These are phyloP conservation scores for Leptopilina boulardi DNA, from an alignment of 1,140 invertebrate species.

Conservation along the genomic window DNA sequence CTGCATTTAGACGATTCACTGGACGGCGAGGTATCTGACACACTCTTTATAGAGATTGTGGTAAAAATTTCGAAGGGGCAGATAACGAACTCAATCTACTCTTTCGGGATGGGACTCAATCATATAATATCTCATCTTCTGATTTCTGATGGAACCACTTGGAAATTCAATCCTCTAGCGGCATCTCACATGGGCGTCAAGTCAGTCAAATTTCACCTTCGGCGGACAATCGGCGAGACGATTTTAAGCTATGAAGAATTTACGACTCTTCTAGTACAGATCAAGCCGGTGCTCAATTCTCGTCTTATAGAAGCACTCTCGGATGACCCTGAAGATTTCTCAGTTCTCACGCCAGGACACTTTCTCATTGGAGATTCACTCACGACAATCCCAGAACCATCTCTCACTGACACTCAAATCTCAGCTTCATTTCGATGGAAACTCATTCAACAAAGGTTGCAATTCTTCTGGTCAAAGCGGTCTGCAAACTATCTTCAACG, in stretches of 20 bases:
- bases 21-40: conserved; percentile 45
- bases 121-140: not conserved
- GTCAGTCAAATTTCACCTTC: not conserved
- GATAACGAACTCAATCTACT: not conserved
- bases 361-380: not conserved
- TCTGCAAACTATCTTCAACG: conserved; percentile 29
- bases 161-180: not conserved
- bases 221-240: too few relatives aligned
- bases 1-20: conserved; percentile 55
- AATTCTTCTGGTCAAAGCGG: not conserved
- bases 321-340: too few relatives aligned
- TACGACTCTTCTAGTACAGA: conserved; percentile 54
- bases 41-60: conserved; percentile 55
- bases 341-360: too few relatives aligned
- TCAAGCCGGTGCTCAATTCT: conserved; percentile 64
- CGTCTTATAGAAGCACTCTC: conserved; percentile 42
- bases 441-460: too few relatives aligned
- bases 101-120: not conserved
- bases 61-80: conserved; percentile 36
- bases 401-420: too few relatives aligned
- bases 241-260: conserved; percentile 48
- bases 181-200: not conserved
- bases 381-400: conserved; percentile 19
- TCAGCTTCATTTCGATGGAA: too few relatives aligned
- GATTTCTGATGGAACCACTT: not conserved